A percentile compares a stretch with the other conserved stretches of the same genome.
These are phyloP conservation scores for Cottus gobio DNA, from an alignment of 2,113 vertebrate genomes.

Conservation along the genomic window DNA sequence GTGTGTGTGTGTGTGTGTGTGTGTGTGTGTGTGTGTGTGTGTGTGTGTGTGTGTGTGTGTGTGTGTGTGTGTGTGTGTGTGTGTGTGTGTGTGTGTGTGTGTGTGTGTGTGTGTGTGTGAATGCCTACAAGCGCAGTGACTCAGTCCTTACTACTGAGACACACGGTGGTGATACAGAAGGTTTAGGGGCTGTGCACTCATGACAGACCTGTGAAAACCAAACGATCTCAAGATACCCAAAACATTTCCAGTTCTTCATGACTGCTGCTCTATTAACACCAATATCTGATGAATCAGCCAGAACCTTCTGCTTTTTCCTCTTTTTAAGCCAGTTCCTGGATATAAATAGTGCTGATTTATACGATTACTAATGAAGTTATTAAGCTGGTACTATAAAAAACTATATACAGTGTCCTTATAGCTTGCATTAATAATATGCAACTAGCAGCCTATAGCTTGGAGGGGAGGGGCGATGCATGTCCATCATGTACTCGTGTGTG, in stretches of 20 bases:
- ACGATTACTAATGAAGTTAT: constrained; percentile 52
- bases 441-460: constrained; percentile 53
- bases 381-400: constrained; percentile 61
- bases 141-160: constrained; percentile 57
- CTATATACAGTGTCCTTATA: constrained; percentile 63
- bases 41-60: neutral
- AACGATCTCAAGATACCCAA: constrained; percentile 61
- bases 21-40: constrained; percentile 12
- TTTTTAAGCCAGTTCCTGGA: constrained; percentile 10
- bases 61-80: constrained; percentile 24
- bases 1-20: too few species aligned
- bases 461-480: constrained; percentile 18
- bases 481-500: constrained; percentile 15
- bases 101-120: constrained; percentile 6
- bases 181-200: constrained; percentile 26
- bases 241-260: constrained; percentile 46
- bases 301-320: neutral
- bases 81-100: constrained; percentile 6
- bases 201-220: constrained; percentile 30
- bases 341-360: constrained; percentile 55
- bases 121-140: constrained; percentile 62
- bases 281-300: constrained; percentile 27
- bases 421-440: constrained; percentile 61
- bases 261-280: constrained; percentile 34
- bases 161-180: constrained; percentile 24